A percentile compares a stretch with the other conserved stretches of the same genome.
Evolutionary conservation across 2,797 vertebrate species (phyloP).

Genomic region (Lithobates pipiens): DNA sequence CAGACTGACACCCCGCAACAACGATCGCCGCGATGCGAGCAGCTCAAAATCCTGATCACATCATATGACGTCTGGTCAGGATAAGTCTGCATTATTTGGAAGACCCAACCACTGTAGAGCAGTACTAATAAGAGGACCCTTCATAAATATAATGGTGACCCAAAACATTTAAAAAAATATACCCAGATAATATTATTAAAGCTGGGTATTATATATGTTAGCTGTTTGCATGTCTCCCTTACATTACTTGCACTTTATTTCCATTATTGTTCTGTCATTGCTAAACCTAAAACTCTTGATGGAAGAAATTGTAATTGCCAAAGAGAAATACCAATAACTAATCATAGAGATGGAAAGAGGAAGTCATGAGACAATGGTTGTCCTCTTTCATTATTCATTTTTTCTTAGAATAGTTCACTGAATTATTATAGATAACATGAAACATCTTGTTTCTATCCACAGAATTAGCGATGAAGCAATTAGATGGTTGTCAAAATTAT

Average conservation of each 20-base stretch:
- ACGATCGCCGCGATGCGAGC: too few relatives aligned
- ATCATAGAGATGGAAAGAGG: not conserved
- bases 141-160: too few relatives aligned
- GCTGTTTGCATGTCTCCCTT: not conserved
- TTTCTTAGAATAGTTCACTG: not conserved
- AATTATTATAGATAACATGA: constrained; percentile 5
- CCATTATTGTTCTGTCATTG: constrained; percentile 8
- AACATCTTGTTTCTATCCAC: not conserved
- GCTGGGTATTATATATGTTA: not conserved
- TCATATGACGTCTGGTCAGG: too few relatives aligned
- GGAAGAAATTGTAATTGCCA: not conserved
- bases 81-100: too few relatives aligned
- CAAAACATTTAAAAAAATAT: too few relatives aligned
- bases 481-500: not conserved
- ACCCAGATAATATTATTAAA: too few relatives aligned
- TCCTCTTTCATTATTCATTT: not conserved
- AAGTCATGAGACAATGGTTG: not conserved
- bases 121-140: too few relatives aligned
- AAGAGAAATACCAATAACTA: not conserved
- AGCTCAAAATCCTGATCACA: too few relatives aligned
- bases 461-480: constrained; percentile 2
- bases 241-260: constrained; percentile 5
- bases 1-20: too few relatives aligned
- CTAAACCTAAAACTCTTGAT: not conserved
- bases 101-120: too few relatives aligned